A percentile compares a stretch with the other conserved stretches of the same genome.
phyloP scores from a whole-genome alignment of 2,797 vertebrate species.

The Sebastiscus albofasciatus region DNA sequence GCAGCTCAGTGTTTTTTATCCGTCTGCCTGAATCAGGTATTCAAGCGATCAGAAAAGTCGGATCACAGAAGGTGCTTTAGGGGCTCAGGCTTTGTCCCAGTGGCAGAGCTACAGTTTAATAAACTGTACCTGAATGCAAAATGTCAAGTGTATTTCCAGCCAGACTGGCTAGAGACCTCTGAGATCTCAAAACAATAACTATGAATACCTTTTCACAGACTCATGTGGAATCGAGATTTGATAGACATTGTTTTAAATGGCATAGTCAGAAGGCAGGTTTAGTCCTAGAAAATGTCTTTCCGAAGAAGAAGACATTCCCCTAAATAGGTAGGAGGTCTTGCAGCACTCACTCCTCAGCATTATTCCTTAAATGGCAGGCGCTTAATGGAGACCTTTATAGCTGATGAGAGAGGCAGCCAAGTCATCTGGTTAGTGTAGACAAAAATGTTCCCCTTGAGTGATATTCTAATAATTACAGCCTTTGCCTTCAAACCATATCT shows the following conservation, averaged over 20 bases:
- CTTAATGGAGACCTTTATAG: constrained; percentile 25
- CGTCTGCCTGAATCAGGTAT: background rate
- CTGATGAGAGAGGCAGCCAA: background rate
- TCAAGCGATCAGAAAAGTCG: background rate
- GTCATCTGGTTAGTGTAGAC: background rate
- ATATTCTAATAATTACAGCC: constrained; percentile 31
- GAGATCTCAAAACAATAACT: constrained; percentile 60
- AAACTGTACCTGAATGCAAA: constrained; percentile 45
- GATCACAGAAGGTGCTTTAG: constrained; percentile 19
- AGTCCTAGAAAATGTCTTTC: constrained; percentile 7
- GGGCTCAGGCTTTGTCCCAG: constrained; percentile 33
- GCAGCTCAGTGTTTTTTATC: background rate
- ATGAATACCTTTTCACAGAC: constrained; percentile 5
- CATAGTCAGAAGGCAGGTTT: background rate
- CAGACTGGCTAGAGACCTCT: constrained; percentile 10
- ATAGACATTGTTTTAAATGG: constrained; percentile 35
- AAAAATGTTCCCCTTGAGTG: constrained; percentile 4
- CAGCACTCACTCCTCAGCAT: background rate
- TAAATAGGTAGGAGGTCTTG: background rate
- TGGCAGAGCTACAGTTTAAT: constrained; percentile 37
- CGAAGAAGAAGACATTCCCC: background rate
- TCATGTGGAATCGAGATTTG: constrained; percentile 13
- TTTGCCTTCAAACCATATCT: constrained; percentile 12
- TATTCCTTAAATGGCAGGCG: constrained; percentile 7
- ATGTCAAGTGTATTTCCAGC: constrained; percentile 42